Evolutionary conservation across 2,797 vertebrate species (phyloP).

Genomic region (Poeciliopsis gracilis): DNA sequence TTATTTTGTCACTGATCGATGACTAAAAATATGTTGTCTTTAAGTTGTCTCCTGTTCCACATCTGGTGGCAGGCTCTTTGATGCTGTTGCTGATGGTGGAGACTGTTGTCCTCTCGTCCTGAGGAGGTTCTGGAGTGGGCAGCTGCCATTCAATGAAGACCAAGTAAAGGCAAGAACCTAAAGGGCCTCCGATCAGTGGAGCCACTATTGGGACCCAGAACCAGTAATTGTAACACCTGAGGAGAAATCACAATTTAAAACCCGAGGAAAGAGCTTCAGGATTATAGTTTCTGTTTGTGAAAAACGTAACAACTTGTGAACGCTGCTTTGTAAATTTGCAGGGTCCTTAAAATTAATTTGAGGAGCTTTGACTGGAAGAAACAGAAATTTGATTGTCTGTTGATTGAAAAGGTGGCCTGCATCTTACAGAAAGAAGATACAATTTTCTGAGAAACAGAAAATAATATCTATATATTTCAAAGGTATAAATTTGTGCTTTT

Average conservation of each 20-base stretch:
- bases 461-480: background rate
- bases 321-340: background rate
- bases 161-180: slow-evolving; percentile 78
- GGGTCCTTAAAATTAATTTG: background rate
- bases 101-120: background rate
- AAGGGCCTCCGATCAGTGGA: slow-evolving; percentile 75
- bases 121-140: slow-evolving; percentile 50
- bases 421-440: background rate
- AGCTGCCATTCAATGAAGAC: slow-evolving; percentile 84
- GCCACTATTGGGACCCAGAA: slow-evolving; percentile 89
- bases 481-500: background rate
- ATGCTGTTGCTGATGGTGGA: slow-evolving; percentile 29
- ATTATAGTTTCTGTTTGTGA: background rate
- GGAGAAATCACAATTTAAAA: slow-evolving; percentile 20
- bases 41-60: slow-evolving; percentile 23
- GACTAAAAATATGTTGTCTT: slow-evolving; percentile 45
- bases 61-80: slow-evolving; percentile 7
- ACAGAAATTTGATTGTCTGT: background rate
- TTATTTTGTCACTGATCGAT: background rate
- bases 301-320: background rate
- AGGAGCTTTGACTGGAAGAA: background rate
- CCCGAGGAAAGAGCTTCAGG: background rate
- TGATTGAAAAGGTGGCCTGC: background rate
- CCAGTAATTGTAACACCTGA: slow-evolving; percentile 83
- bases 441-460: background rate